Conservation (phyloP, 1,140 invertebrate genomes). For the Neodiprion fabricii region DNA sequence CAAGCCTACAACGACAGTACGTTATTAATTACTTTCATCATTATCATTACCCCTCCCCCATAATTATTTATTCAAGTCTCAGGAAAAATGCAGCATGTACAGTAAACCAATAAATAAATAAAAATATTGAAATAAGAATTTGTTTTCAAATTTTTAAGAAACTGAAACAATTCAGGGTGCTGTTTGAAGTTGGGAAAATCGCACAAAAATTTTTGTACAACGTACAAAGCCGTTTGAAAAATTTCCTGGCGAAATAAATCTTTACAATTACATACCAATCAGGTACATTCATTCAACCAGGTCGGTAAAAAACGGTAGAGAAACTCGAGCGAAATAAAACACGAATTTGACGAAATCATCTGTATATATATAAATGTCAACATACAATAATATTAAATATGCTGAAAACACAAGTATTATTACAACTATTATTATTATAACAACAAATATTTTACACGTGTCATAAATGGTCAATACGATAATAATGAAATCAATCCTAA, state of each 20-base stretch:
- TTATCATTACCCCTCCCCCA: neutral
- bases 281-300: slow-evolving; percentile 67
- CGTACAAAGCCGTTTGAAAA: too few relatives aligned
- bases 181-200: neutral
- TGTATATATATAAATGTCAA: neutral
- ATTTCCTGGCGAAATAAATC: slow-evolving; percentile 58
- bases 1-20: slow-evolving; percentile 11
- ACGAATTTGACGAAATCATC: too few relatives aligned
- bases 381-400: neutral
- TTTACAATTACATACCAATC: too few relatives aligned
- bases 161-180: slow-evolving; percentile 2
- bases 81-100: slow-evolving; percentile 26
- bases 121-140: slow-evolving; percentile 32
- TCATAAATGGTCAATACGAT: neutral
- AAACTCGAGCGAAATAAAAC: too few relatives aligned
- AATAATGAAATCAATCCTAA: too few relatives aligned
- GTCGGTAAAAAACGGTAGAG: too few relatives aligned
- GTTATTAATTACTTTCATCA: neutral
- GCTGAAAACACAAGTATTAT: neutral
- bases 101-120: slow-evolving; percentile 2
- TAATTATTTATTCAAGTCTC: slow-evolving; percentile 17
- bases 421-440: neutral
- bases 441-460: neutral
- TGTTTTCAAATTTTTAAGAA: neutral
- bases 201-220: neutral